A percentile compares a stretch with the other conserved stretches of the same genome.
phyloP scores from a whole-genome alignment of 2,113 vertebrate species.

The Sceloporus undulatus region DNA sequence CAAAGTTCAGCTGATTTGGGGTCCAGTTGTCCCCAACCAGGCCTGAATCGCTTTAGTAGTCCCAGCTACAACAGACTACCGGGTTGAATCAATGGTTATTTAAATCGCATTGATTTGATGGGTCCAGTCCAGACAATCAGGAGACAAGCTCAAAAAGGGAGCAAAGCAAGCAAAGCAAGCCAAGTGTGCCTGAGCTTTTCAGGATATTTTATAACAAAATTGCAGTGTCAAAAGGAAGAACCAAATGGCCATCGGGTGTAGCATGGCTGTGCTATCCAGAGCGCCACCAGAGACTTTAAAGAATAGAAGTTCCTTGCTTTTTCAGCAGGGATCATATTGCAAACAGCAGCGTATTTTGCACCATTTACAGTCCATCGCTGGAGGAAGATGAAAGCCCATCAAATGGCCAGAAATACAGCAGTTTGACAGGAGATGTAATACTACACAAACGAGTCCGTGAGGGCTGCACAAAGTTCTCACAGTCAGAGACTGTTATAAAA shows the following conservation, averaged over 20 bases:
- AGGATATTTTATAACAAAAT: neutral
- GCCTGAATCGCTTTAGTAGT: too few species aligned
- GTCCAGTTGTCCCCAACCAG: too few species aligned
- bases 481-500: neutral
- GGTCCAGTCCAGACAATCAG: neutral
- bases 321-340: neutral
- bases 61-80: too few species aligned
- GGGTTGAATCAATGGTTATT: too few species aligned
- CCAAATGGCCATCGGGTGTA: neutral
- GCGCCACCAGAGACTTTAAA: neutral
- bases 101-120: neutral
- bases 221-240: neutral
- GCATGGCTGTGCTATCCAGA: neutral
- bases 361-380: neutral
- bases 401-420: neutral
- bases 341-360: neutral
- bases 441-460: neutral
- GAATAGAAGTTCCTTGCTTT: neutral
- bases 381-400: slow-evolving; percentile 15
- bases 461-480: slow-evolving; percentile 8
- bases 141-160: neutral
- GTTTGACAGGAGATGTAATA: neutral
- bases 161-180: neutral
- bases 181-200: neutral
- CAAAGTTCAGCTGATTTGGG: too few species aligned